Conservation (phyloP, 1,140 invertebrate species). For the Drosophila albomicans region DNA sequence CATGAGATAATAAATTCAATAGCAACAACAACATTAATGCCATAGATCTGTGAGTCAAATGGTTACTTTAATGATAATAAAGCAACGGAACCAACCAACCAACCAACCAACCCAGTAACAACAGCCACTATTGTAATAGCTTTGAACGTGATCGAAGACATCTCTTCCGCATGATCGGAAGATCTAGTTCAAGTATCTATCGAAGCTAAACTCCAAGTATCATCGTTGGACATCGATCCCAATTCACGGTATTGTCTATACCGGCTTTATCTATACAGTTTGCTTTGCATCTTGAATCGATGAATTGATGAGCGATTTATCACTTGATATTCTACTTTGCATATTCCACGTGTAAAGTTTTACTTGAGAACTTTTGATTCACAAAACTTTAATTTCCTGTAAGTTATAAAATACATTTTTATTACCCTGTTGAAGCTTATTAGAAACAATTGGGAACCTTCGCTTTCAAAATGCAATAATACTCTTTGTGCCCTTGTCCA, state of each 20-base stretch:
- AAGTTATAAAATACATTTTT: no score
- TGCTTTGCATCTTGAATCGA: constrained; percentile 25
- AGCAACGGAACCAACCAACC: constrained; percentile 65
- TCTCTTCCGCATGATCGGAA: constrained; percentile 64
- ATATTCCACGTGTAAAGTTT: background rate
- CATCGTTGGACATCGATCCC: constrained; percentile 31
- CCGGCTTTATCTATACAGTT: background rate
- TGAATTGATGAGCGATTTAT: no score
- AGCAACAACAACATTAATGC: constrained; percentile 25
- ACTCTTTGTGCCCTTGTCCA: background rate
- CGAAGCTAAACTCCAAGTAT: constrained; percentile 44
- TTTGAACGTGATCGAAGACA: constrained; percentile 33
- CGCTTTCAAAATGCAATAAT: no score
- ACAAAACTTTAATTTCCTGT: no score
- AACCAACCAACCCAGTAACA: constrained; percentile 30
- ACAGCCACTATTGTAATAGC: constrained; percentile 6
- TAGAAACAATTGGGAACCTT: no score
- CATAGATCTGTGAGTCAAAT: constrained; percentile 70
- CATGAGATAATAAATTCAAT: constrained; percentile 68
- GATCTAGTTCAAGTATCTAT: constrained; percentile 67
- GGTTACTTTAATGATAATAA: constrained; percentile 68
- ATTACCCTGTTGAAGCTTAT: no score
- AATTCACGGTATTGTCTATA: constrained; percentile 2
- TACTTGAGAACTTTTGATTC: background rate
- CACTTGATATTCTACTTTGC: constrained; percentile 45